Evolutionary conservation across 1,140 invertebrate genomes (phyloP).

Genomic region (Tetranychus cinnabarinus): DNA sequence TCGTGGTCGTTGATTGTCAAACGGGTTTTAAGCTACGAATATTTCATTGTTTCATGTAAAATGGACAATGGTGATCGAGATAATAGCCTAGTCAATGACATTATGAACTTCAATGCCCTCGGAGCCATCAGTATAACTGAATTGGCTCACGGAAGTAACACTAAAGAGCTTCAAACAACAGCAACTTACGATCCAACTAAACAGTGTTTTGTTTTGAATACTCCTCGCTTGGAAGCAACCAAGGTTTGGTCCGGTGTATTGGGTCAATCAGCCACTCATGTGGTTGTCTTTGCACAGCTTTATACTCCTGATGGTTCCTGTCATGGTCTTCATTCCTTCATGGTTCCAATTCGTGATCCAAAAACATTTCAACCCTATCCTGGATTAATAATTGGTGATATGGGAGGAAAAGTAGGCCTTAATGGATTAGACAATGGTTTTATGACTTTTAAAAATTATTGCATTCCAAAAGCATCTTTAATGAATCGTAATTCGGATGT

Average conservation of each 20-base stretch:
- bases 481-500: conserved; percentile 71
- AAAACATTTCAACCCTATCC: conserved; percentile 43
- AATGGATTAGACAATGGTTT: conserved; percentile 81
- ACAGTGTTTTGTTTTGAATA: conserved; percentile 57
- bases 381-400: conserved; percentile 53
- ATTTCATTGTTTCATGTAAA: conserved; percentile 22
- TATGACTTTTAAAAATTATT: conserved; percentile 59
- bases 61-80: conserved; percentile 53
- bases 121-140: conserved; percentile 77
- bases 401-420: conserved; percentile 63
- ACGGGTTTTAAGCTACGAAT: conserved; percentile 23
- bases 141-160: conserved; percentile 77
- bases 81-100: conserved; percentile 19
- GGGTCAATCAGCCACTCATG: conserved; percentile 62
- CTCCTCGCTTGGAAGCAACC: conserved; percentile 74
- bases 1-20: conserved; percentile 42
- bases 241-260: conserved; percentile 86
- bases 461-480: conserved; percentile 50
- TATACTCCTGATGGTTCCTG: conserved; percentile 48
- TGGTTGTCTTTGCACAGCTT: conserved; percentile 52
- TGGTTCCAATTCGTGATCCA: conserved; percentile 53
- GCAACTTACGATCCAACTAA: conserved; percentile 56
- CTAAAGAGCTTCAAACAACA: conserved; percentile 63
- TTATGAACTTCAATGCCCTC: conserved; percentile 22
- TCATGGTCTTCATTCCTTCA: conserved; percentile 63